Evolutionary conservation across 1,140 invertebrate genomes (phyloP).

Genomic region (Drosophila persimilis): DNA sequence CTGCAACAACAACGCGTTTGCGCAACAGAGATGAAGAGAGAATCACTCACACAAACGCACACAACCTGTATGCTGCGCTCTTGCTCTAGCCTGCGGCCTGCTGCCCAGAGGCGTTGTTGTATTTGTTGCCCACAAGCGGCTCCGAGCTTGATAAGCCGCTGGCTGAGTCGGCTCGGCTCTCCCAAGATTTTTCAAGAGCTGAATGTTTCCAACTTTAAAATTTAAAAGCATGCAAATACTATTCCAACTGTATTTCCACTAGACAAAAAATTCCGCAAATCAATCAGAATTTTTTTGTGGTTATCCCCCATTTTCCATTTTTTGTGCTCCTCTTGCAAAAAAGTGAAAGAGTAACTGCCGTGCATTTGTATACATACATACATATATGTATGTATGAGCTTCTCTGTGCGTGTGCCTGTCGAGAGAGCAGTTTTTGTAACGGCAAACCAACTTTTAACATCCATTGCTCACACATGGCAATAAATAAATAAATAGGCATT

Average conservation of each 20-base stretch:
- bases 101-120: conserved; percentile 12
- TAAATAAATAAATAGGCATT: conserved; percentile 39
- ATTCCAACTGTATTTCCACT: no score
- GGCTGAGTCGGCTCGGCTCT: no score
- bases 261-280: no score
- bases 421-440: conserved; percentile 31
- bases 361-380: no score
- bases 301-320: no score
- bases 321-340: no score
- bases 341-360: no score
- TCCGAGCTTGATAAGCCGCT: conserved; percentile 5
- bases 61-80: conserved; percentile 40
- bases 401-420: background rate
- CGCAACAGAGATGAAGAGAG: conserved; percentile 67
- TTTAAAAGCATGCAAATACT: no score
- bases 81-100: conserved; percentile 41
- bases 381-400: no score
- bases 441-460: conserved; percentile 7
- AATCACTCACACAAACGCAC: conserved; percentile 13
- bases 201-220: no score
- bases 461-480: conserved; percentile 51
- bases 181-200: no score
- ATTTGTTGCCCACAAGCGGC: background rate
- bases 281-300: no score
- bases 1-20: conserved; percentile 56